Evolutionary conservation across 2,888 invertebrate genomes (phyloP).

Genomic region (Synergus laeviventris): DNA sequence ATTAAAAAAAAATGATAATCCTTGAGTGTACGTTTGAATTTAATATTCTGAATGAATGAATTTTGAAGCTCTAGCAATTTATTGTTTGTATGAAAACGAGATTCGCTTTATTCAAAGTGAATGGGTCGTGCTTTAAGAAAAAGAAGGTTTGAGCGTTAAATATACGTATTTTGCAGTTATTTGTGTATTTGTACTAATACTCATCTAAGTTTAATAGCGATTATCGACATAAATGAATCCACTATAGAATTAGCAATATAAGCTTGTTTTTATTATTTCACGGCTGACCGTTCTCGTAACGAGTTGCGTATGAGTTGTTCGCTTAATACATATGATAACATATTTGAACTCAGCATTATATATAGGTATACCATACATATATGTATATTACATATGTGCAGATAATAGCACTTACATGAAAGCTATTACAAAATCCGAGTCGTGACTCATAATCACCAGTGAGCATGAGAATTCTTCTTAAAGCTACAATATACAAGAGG

Average conservation of each 20-base stretch:
- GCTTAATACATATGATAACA: constrained; percentile 18
- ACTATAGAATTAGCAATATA: constrained; percentile 52
- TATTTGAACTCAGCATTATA: no score
- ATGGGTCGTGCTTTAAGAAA: not conserved
- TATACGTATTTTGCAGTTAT: not conserved
- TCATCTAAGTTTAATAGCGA: constrained; percentile 32
- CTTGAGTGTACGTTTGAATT: not conserved
- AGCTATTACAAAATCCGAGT: constrained; percentile 59
- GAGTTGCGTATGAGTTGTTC: constrained; percentile 45
- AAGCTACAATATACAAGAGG: not conserved
- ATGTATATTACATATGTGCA: constrained; percentile 62
- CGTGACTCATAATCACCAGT: constrained; percentile 60
- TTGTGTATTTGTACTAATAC: not conserved
- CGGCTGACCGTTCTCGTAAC: constrained; percentile 52
- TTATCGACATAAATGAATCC: constrained; percentile 53
- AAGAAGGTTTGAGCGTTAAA: not conserved
- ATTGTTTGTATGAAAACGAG: not conserved
- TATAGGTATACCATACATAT: constrained; percentile 47
- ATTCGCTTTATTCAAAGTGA: not conserved
- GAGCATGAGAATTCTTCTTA: constrained; percentile 48
- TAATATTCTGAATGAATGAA: no score
- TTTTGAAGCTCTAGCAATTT: not conserved
- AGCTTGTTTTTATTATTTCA: constrained; percentile 56
- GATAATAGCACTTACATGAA: constrained; percentile 59
- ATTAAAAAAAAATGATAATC: not conserved